Evolutionary conservation across 2,888 invertebrate species (phyloP).

Genomic region (Barypeithes pellucidus): DNA sequence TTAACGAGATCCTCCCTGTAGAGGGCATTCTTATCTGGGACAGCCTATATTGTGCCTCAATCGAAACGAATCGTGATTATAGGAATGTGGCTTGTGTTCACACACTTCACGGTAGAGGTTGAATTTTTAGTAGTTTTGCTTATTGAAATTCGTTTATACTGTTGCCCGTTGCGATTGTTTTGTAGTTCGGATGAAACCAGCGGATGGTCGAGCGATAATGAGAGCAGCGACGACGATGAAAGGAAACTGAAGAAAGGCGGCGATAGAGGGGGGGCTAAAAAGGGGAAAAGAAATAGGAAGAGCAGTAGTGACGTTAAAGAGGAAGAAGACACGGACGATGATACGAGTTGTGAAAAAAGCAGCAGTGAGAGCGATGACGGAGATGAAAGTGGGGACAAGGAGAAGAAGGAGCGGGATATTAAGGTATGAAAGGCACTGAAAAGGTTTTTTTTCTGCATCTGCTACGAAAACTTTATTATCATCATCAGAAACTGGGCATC

Average conservation of each 20-base stretch:
- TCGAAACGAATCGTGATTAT: no score
- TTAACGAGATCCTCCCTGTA: no score
- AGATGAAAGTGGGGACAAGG: background rate
- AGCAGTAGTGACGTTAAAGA: constrained; percentile 5
- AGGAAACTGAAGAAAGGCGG: constrained; percentile 9
- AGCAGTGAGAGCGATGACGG: constrained; percentile 10
- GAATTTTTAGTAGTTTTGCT: no score
- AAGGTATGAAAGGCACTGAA: constrained; percentile 13
- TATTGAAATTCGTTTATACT: no score
- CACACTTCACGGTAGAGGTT: no score
- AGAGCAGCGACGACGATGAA: constrained; percentile 2
- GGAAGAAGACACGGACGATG: constrained; percentile 1
- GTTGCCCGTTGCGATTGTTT: background rate
- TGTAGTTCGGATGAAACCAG: background rate
- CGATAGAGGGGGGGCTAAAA: background rate
- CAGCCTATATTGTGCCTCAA: no score
- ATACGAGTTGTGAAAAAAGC: constrained; percentile 38
- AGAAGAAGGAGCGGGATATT: background rate
- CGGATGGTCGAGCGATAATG: background rate
- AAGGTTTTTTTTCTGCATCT: no score
- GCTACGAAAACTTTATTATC: no score
- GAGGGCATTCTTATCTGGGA: no score
- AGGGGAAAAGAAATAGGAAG: constrained; percentile 40
- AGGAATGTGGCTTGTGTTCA: no score
- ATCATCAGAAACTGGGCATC: no score